These are phyloP conservation scores for Trididemnum clinides DNA, from an alignment of 23 tunicate genomes.

Conservation along the genomic window DNA sequence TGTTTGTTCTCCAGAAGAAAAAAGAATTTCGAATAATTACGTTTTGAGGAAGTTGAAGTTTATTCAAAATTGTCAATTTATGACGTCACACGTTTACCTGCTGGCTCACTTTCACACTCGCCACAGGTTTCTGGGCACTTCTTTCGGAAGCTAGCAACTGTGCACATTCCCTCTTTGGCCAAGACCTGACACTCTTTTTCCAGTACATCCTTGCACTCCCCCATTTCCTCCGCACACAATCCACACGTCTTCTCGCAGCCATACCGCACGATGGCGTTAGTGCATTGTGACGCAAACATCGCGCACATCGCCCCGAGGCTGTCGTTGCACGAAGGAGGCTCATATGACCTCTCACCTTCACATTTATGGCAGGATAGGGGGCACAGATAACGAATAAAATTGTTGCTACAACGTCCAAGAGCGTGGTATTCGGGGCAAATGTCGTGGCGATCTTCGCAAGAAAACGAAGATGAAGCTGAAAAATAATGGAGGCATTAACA, in stretches of 20 bases:
- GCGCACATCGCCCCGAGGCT: constrained; percentile 1
- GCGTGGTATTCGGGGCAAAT: constrained; percentile 35
- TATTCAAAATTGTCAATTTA: background rate
- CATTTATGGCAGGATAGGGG: constrained; percentile 61
- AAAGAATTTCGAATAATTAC: background rate
- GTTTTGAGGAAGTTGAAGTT: background rate
- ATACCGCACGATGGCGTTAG: background rate
- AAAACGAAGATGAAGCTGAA: background rate
- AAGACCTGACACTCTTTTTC: background rate
- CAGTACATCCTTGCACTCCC: background rate
- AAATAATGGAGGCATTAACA: too few relatives aligned
- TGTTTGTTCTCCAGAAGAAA: too few relatives aligned
- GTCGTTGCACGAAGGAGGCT: constrained; percentile 22
- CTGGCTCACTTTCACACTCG: constrained; percentile 9
- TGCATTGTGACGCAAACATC: constrained; percentile 20
- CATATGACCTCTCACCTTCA: constrained; percentile 1
- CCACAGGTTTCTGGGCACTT: constrained; percentile 52
- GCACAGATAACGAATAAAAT: constrained; percentile 37
- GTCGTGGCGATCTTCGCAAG: constrained; percentile 40
- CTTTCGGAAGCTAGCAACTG: background rate
- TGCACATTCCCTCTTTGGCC: background rate
- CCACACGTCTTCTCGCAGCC: constrained; percentile 48
- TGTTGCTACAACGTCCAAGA: constrained; percentile 39
- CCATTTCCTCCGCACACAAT: background rate
- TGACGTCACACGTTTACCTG: background rate